Percentiles rank a stretch among this genome's conserved stretches.
Conservation (phyloP, 2,113 vertebrate genomes). For the Antechinus stuartii region DNA sequence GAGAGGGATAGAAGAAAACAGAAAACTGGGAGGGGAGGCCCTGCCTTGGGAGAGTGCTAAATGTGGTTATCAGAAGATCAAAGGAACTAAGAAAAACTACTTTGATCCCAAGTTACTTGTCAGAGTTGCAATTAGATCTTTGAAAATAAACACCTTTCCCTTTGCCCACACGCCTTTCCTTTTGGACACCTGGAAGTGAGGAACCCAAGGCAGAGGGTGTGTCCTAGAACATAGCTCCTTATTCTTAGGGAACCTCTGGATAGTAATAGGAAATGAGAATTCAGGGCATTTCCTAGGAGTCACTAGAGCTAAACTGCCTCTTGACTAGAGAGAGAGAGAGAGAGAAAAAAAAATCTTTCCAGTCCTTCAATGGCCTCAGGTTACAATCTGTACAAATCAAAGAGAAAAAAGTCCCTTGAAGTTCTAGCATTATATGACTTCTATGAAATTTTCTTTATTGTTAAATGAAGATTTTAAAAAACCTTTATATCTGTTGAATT, state of each 20-base stretch:
- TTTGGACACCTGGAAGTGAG: slow-evolving; percentile 65
- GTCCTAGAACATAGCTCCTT: background rate
- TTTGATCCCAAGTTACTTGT: slow-evolving; percentile 74
- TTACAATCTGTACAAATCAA: slow-evolving; percentile 27
- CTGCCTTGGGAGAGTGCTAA: slow-evolving; percentile 70
- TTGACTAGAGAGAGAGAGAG: slow-evolving; percentile 40
- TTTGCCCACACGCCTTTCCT: slow-evolving; percentile 3
- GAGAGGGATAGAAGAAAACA: slow-evolving; percentile 46
- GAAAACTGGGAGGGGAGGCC: slow-evolving; percentile 55
- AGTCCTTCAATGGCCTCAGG: slow-evolving; percentile 24
- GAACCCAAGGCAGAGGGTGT: slow-evolving; percentile 2
- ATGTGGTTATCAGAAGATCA: slow-evolving; percentile 77
- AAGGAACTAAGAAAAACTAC: slow-evolving; percentile 67
- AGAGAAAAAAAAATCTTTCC: slow-evolving; percentile 41
- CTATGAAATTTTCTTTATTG: background rate
- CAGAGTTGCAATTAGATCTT: slow-evolving; percentile 70
- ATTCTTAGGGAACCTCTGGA: background rate
- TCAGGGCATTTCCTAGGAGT: slow-evolving; percentile 1
- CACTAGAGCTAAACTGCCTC: background rate
- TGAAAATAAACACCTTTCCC: slow-evolving; percentile 13
- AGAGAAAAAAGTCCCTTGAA: background rate
- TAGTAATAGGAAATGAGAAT: background rate
- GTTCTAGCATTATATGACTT: background rate
- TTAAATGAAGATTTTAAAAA: background rate
- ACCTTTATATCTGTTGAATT: background rate